These are phyloP conservation scores for Anthonomus grandis DNA, from an alignment of 1,140 invertebrate genomes.

Conservation along the genomic window DNA sequence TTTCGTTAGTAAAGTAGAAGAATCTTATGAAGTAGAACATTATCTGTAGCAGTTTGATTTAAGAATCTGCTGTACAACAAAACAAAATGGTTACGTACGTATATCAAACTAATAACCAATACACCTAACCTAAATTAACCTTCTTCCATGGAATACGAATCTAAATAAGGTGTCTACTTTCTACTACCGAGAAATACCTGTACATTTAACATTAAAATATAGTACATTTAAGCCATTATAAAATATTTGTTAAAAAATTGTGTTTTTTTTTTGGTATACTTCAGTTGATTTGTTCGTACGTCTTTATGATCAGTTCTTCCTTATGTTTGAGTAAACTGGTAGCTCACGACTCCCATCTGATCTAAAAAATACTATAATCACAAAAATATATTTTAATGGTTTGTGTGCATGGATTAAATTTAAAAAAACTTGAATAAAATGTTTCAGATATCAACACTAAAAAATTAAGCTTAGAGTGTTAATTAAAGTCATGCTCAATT, in stretches of 20 bases:
- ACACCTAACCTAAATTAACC: not conserved
- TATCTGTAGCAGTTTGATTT: not conserved
- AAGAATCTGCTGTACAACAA: not conserved
- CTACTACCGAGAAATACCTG: conserved; percentile 10
- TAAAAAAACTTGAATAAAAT: too few relatives aligned
- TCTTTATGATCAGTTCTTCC: conserved; percentile 1
- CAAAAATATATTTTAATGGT: conserved; percentile 4
- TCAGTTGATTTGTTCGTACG: conserved; percentile 7
- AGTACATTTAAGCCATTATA: conserved; percentile 22
- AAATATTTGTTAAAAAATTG: conserved; percentile 19
- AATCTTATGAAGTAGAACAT: too few relatives aligned
- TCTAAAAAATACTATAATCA: conserved; percentile 22
- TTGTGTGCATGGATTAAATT: too few relatives aligned
- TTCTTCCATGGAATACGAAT: conserved; percentile 5
- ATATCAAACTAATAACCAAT: not conserved
- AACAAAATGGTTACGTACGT: not conserved
- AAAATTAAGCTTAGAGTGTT: too few relatives aligned
- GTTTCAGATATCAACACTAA: too few relatives aligned
- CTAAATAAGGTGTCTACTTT: conserved; percentile 6
- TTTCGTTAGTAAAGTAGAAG: too few relatives aligned
- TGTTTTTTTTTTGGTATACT: conserved; percentile 27
- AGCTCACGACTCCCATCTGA: conserved; percentile 30
- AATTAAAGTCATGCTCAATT: too few relatives aligned
- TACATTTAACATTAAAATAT: conserved; percentile 24
- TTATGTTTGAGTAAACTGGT: conserved; percentile 37